A percentile compares a stretch with the other conserved stretches of the same genome.
phyloP scores from a whole-genome alignment of 1,140 invertebrate genomes.

The Aphaenogaster ashmeadi region DNA sequence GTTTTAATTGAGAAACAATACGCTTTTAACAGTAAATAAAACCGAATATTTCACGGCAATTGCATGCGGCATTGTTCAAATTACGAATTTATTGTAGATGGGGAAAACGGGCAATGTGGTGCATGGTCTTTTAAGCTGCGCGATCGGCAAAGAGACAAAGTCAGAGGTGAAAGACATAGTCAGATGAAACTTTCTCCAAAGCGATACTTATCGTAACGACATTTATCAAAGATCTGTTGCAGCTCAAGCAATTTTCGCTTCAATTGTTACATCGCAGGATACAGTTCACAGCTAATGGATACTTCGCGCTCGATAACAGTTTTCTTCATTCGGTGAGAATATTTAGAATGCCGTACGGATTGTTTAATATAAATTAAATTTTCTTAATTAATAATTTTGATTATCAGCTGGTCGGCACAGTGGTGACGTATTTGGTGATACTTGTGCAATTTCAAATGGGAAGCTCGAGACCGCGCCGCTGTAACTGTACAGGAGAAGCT shows the following conservation, averaged over 20 bases:
- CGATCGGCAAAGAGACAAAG: conserved; percentile 40
- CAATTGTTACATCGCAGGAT: conserved; percentile 86
- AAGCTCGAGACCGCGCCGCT: neutral
- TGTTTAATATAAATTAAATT: neutral
- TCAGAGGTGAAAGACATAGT: conserved; percentile 55
- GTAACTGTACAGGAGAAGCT: conserved; percentile 35
- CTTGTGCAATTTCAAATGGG: conserved; percentile 82
- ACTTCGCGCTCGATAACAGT: conserved; percentile 85
- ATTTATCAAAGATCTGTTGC: conserved; percentile 55
- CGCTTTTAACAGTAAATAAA: neutral
- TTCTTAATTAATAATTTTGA: conserved; percentile 31
- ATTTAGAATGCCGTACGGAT: neutral
- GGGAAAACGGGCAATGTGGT: conserved; percentile 57
- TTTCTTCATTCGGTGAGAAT: conserved; percentile 84
- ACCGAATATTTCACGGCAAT: neutral
- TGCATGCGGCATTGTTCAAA: neutral
- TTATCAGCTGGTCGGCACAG: conserved; percentile 82
- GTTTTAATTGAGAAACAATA: neutral
- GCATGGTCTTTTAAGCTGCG: conserved; percentile 59
- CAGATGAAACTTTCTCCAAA: neutral
- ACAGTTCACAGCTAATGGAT: conserved; percentile 84
- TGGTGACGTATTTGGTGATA: conserved; percentile 84
- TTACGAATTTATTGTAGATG: conserved; percentile 58
- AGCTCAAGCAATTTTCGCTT: conserved; percentile 87
- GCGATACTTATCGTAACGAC: neutral